A percentile compares a stretch with the other conserved stretches of the same genome.
phyloP scores from a whole-genome alignment of 1,140 invertebrate genomes.

The Drosophila nigromelanica region DNA sequence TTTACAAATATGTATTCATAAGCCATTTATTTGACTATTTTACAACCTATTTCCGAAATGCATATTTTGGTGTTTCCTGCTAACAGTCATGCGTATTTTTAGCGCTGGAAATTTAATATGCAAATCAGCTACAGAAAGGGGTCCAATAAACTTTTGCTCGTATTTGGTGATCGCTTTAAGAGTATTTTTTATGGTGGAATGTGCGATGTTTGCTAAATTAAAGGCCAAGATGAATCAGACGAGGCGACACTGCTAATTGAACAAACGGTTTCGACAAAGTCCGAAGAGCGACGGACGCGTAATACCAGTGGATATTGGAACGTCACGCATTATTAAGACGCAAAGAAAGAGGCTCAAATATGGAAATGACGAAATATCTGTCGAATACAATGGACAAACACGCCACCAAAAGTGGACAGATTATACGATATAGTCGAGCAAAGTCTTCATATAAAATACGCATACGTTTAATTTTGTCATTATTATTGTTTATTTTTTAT shows the following conservation, averaged over 20 bases:
- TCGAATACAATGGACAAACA: neutral
- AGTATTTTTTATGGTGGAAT: conserved; percentile 53
- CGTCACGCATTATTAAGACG: conserved; percentile 34
- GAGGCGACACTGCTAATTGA: conserved; percentile 38
- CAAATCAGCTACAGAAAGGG: conserved; percentile 39
- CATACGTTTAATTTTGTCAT: conserved; percentile 8
- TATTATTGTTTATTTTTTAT: conserved; percentile 21
- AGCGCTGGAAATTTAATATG: conserved; percentile 48
- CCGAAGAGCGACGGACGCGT: conserved; percentile 55
- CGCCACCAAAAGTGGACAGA: neutral
- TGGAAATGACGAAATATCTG: conserved; percentile 57
- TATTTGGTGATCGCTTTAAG: conserved; percentile 55
- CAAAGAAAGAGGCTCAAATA: conserved; percentile 49
- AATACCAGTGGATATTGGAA: conserved; percentile 47
- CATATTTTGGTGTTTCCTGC: conserved; percentile 53
- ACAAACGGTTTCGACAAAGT: conserved; percentile 38
- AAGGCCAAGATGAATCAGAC: conserved; percentile 51
- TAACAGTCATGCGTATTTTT: conserved; percentile 43
- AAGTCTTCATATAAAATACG: neutral
- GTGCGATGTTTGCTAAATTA: conserved; percentile 65
- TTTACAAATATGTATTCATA: conserved; percentile 4
- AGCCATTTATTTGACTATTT: conserved; percentile 1
- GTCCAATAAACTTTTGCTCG: conserved; percentile 63
- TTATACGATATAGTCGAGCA: neutral
- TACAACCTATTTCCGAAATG: conserved; percentile 37